Percentiles rank a stretch among this genome's conserved stretches.
These are phyloP conservation scores for Propsilocerus akamusi DNA, from an alignment of 1,140 invertebrate genomes.

Conservation along the genomic window DNA sequence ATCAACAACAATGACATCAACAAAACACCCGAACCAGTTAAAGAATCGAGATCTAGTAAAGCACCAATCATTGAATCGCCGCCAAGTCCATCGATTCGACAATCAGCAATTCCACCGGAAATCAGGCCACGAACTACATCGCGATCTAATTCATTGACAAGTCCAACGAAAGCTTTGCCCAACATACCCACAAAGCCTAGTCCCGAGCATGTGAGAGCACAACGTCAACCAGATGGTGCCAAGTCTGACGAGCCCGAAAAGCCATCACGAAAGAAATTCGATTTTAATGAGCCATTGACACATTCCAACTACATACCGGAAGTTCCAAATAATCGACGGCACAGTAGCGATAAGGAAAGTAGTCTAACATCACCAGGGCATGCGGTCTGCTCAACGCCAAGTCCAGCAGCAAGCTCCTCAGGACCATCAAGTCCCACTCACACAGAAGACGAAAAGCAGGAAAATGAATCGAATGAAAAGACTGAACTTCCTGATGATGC, in stretches of 20 bases:
- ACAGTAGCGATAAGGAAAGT: neutral
- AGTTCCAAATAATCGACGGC: neutral
- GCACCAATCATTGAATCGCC: slow-evolving; percentile 7
- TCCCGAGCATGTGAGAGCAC: too few relatives aligned
- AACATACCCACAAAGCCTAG: slow-evolving; percentile 22
- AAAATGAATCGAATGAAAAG: slow-evolving; percentile 31
- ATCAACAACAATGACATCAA: slow-evolving; percentile 12
- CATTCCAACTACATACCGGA: neutral
- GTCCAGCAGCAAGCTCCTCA: slow-evolving; percentile 23
- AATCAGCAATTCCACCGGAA: slow-evolving; percentile 15
- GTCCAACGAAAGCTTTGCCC: slow-evolving; percentile 21
- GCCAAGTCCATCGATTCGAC: slow-evolving; percentile 15
- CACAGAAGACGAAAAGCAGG: slow-evolving; percentile 31
- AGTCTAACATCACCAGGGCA: slow-evolving; percentile 8
- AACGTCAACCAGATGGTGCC: neutral
- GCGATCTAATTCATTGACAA: slow-evolving; percentile 14
- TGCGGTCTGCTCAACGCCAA: slow-evolving; percentile 12
- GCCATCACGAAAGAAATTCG: neutral
- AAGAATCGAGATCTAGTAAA: neutral
- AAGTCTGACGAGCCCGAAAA: neutral
- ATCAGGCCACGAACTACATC: slow-evolving; percentile 19
- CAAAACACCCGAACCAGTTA: neutral
- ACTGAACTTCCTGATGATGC: slow-evolving; percentile 11
- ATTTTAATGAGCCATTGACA: neutral
- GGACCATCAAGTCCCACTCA: slow-evolving; percentile 28